Conservation (phyloP, 2,888 invertebrate species). For the Ametastegia equiseti region DNA sequence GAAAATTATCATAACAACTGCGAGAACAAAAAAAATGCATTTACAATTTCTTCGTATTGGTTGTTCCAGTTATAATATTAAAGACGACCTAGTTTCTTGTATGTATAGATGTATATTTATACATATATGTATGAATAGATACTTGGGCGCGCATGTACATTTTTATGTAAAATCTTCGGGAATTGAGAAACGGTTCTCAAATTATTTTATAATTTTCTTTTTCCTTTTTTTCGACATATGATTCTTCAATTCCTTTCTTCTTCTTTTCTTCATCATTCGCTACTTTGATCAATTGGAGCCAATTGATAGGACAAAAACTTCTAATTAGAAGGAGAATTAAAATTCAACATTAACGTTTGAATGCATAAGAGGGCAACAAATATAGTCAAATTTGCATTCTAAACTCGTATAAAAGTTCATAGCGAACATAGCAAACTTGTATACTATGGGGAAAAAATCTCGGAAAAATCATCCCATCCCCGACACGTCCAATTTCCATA, state of each 20-base stretch:
- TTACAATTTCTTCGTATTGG: background rate
- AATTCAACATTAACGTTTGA: too few relatives aligned
- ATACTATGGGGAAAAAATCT: too few relatives aligned
- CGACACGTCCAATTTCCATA: too few relatives aligned
- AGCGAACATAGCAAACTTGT: too few relatives aligned
- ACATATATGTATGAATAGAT: background rate
- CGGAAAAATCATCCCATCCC: too few relatives aligned
- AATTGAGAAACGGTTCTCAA: conserved; percentile 30
- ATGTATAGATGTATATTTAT: background rate
- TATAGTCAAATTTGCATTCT: too few relatives aligned
- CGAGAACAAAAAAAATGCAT: background rate
- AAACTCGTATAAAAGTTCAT: too few relatives aligned
- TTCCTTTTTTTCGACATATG: background rate
- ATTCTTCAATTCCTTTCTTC: background rate
- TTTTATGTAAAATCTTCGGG: background rate
- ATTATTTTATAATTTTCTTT: background rate
- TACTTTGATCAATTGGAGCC: too few relatives aligned
- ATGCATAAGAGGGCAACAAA: too few relatives aligned
- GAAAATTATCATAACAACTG: background rate
- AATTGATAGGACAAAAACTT: too few relatives aligned
- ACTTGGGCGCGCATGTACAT: background rate
- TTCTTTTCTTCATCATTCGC: background rate
- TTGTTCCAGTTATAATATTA: conserved; percentile 17
- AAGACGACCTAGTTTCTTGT: conserved; percentile 29
- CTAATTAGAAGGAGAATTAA: too few relatives aligned